A percentile compares a stretch with the other conserved stretches of the same genome.
These are phyloP conservation scores for Polyploca ridens DNA, from an alignment of 2,888 invertebrate genomes.

Conservation along the genomic window DNA sequence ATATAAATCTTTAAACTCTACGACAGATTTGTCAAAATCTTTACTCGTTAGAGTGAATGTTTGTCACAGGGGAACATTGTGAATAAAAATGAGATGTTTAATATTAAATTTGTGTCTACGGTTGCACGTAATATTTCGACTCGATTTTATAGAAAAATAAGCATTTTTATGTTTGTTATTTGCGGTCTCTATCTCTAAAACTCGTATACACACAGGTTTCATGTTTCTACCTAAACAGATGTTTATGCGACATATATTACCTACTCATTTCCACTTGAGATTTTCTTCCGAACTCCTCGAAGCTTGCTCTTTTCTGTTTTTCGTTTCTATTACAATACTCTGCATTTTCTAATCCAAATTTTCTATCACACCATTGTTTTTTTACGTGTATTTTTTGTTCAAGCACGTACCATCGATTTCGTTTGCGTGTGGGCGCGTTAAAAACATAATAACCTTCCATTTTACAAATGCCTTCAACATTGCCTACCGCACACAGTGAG, in stretches of 20 bases:
- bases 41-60: constrained; percentile 15
- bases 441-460: constrained; percentile 68
- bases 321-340: not conserved
- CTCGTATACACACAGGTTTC: no score
- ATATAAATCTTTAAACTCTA: constrained; percentile 58
- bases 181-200: no score
- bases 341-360: not conserved
- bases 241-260: no score
- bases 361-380: constrained; percentile 46
- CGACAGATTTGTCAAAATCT: constrained; percentile 44
- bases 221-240: no score
- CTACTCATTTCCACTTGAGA: no score
- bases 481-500: constrained; percentile 76
- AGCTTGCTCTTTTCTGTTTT: no score
- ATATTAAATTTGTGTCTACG: not conserved
- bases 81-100: not conserved
- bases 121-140: not conserved
- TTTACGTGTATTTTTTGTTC: constrained; percentile 49
- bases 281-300: no score
- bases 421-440: constrained; percentile 73
- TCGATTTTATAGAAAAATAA: no score
- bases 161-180: no score
- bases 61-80: not conserved
- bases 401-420: constrained; percentile 55
- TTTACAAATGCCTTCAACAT: constrained; percentile 63